Evolutionary conservation across 23 tunicate genomes (phyloP), one percentile per base, ranked within the genome.

Genomic region (Trididemnum clinides): DNA sequence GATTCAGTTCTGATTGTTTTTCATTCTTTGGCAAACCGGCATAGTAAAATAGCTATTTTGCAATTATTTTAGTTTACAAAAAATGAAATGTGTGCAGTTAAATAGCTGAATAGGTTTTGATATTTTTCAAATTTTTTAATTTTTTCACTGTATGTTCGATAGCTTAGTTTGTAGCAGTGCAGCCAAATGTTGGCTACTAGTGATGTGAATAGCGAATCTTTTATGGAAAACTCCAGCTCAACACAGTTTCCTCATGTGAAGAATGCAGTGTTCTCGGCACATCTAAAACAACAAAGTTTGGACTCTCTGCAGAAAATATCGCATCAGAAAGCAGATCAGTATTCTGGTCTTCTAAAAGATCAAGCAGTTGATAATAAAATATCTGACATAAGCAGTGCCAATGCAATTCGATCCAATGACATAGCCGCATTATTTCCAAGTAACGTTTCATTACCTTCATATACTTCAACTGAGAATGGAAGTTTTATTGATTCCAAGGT

Each of bases 401-500:
- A 59, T 10, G 25, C 25, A 28, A 5, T n/a, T 10, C 20, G 5
- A 19, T 59, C 66, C 22, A 32, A 66, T 31, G 6, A 31, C 6
- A 10, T 66, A 4, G 6, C 75, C 7, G 37, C 75, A 6, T 66
- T 66, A 32, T 66, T 66, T 31, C 75, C 36, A 28, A 66, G 37
- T 31, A 66, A 29, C 28, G 33, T 64, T 5, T 77, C 90, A 23
- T 78, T 75, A 22, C 33, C 92, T 1, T 87, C 92, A 33, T 87
- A 87, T 22, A 82, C 83, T 31, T 87, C 92, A 28, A 86, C 91
- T 27, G 92, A 88, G 39, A 88, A 87, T 62, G 92, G 92, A 0
- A 87, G 82, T 1, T 83, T 88, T 22, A 70, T 64, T 39, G 92
- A 88, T 64, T 77, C 90, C 7, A 86, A 86, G 50, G 44, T 50